phyloP scores from a whole-genome alignment of 2,888 invertebrate species.

The Drosophila histrio region DNA sequence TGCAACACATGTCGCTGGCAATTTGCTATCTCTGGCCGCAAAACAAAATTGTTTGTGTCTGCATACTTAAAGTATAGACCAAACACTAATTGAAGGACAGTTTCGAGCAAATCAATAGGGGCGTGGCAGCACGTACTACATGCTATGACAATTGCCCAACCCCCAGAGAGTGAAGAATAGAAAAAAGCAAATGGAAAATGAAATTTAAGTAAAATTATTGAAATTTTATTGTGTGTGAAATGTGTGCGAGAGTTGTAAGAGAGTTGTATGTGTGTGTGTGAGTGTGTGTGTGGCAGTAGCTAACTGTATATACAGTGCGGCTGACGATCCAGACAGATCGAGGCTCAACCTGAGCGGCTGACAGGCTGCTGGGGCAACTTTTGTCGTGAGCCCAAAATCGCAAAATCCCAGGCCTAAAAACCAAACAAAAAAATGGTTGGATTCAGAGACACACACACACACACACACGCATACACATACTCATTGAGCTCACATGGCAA shows the following conservation, averaged over 20 bases:
- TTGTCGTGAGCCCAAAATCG: conserved; percentile 63
- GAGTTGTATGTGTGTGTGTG: background rate
- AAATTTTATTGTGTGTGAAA: background rate
- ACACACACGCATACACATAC: conserved; percentile 21
- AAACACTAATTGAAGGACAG: conserved; percentile 71
- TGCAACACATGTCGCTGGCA: conserved; percentile 66
- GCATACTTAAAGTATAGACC: conserved; percentile 41
- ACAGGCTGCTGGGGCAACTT: conserved; percentile 60
- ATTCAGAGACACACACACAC: conserved; percentile 11
- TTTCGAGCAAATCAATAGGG: conserved; percentile 28
- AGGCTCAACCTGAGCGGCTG: conserved; percentile 63
- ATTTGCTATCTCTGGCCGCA: conserved; percentile 47
- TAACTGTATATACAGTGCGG: conserved; percentile 8
- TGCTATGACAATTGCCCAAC: conserved; percentile 7
- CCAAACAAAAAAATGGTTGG: conserved; percentile 41
- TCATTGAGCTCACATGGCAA: conserved; percentile 57
- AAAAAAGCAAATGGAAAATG: background rate
- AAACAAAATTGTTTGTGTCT: conserved; percentile 52
- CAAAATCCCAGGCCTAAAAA: conserved; percentile 70
- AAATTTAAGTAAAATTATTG: background rate
- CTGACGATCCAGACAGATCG: conserved; percentile 69
- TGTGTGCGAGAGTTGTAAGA: too few relatives aligned
- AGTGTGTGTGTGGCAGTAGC: background rate
- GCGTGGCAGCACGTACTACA: conserved; percentile 38
- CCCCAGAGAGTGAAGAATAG: background rate